These are phyloP conservation scores for Xanthia icteritia DNA, from an alignment of 2,888 invertebrate genomes.

Conservation along the genomic window DNA sequence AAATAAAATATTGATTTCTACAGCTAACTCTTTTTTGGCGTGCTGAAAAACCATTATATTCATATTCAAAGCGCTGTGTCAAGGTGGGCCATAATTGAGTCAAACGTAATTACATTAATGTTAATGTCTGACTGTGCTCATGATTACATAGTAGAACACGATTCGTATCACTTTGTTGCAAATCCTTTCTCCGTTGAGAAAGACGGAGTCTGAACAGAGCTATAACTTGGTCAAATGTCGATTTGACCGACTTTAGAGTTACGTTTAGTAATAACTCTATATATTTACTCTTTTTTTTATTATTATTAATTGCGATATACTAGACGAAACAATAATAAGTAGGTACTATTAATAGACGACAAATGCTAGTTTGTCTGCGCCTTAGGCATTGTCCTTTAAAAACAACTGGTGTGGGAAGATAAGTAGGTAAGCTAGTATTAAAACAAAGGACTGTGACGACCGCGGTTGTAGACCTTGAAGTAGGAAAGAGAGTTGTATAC, in stretches of 20 bases:
- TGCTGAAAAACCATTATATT: constrained; percentile 38
- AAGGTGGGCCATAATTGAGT: constrained; percentile 28
- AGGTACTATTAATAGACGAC: neutral
- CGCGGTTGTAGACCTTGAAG: neutral
- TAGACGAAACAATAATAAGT: neutral
- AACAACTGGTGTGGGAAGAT: constrained; percentile 20
- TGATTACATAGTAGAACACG: constrained; percentile 25
- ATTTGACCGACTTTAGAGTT: constrained; percentile 33
- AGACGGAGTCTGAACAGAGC: constrained; percentile 30
- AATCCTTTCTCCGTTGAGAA: constrained; percentile 58
- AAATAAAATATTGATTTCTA: constrained; percentile 48
- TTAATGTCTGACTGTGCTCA: constrained; percentile 7
- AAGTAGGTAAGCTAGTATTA: neutral
- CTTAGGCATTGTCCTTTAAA: constrained; percentile 8
- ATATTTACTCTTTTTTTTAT: no score
- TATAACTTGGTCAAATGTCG: constrained; percentile 33
- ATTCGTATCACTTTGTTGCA: constrained; percentile 41
- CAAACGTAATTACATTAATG: constrained; percentile 10
- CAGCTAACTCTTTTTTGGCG: constrained; percentile 35
- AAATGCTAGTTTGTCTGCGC: neutral
- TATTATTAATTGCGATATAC: constrained; percentile 20
- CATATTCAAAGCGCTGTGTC: constrained; percentile 19
- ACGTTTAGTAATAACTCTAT: constrained; percentile 31
- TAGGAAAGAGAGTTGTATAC: neutral
- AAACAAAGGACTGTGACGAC: neutral